Conservation (phyloP, 2,113 vertebrate genomes). For the Zootoca vivipara region DNA sequence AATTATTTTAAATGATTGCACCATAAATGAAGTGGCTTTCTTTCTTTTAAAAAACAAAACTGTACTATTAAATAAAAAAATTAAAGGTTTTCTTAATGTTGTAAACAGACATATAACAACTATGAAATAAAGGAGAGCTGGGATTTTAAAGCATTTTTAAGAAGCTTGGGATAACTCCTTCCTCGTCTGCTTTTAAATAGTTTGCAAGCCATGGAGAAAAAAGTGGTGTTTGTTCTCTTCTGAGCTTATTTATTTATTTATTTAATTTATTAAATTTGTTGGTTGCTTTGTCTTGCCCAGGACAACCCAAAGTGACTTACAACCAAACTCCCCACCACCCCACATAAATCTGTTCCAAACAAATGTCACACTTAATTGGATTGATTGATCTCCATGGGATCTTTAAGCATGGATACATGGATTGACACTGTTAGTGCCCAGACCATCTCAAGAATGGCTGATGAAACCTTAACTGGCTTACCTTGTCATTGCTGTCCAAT, state of each 20-base stretch:
- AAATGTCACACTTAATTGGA: too few species aligned
- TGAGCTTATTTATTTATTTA: too few species aligned
- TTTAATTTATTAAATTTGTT: too few species aligned
- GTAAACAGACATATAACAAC: background rate
- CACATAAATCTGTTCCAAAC: too few species aligned
- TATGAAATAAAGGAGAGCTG: too few species aligned
- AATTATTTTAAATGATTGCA: slow-evolving; percentile 12
- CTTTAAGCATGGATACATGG: too few species aligned
- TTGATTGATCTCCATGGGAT: too few species aligned
- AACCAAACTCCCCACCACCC: too few species aligned
- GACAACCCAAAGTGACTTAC: too few species aligned
- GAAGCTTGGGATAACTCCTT: background rate
- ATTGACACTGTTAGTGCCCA: background rate
- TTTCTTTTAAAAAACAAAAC: slow-evolving; percentile 30
- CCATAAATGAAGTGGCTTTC: slow-evolving; percentile 10
- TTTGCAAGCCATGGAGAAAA: background rate
- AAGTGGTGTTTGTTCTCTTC: background rate
- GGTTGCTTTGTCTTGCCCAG: too few species aligned
- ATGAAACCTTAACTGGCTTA: background rate
- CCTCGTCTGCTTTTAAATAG: slow-evolving; percentile 23
- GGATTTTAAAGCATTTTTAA: background rate
- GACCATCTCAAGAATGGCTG: background rate
- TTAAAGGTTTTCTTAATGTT: background rate
- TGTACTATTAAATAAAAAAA: background rate
- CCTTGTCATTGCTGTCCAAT: slow-evolving; percentile 8